Evolutionary conservation across 2,888 invertebrate genomes (phyloP).

Genomic region (Athrips mouffetella): DNA sequence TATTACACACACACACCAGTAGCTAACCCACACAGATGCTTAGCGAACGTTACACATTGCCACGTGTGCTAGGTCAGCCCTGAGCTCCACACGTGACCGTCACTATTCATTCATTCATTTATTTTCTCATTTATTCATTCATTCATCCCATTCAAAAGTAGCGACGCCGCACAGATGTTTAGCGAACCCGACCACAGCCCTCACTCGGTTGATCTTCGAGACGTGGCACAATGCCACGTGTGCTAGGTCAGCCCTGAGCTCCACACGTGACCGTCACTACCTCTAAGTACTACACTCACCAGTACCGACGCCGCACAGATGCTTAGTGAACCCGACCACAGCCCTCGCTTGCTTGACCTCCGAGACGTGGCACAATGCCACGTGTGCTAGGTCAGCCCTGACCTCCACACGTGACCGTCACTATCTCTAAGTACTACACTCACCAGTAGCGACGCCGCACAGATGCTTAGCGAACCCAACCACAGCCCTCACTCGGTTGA

Average conservation of each 20-base stretch:
- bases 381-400: too few species aligned
- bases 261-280: too few species aligned
- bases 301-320: not conserved
- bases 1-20: not conserved
- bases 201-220: constrained; percentile 39
- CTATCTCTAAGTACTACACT: too few species aligned
- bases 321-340: not conserved
- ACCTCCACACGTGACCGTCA: too few species aligned
- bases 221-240: too few species aligned
- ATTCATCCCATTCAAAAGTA: too few species aligned
- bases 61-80: too few species aligned
- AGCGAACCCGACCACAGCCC: too few species aligned
- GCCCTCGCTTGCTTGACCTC: not conserved
- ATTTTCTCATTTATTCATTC: too few species aligned
- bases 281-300: not conserved
- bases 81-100: not conserved
- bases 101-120: too few species aligned
- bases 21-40: not conserved
- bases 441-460: constrained; percentile 92
- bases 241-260: not conserved
- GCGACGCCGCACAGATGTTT: too few species aligned
- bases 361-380: not conserved
- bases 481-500: constrained; percentile 54
- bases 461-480: constrained; percentile 93
- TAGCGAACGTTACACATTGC: too few species aligned